Evolutionary conservation across 2,888 invertebrate species (phyloP).

Genomic region (Mayetiola destructor): DNA sequence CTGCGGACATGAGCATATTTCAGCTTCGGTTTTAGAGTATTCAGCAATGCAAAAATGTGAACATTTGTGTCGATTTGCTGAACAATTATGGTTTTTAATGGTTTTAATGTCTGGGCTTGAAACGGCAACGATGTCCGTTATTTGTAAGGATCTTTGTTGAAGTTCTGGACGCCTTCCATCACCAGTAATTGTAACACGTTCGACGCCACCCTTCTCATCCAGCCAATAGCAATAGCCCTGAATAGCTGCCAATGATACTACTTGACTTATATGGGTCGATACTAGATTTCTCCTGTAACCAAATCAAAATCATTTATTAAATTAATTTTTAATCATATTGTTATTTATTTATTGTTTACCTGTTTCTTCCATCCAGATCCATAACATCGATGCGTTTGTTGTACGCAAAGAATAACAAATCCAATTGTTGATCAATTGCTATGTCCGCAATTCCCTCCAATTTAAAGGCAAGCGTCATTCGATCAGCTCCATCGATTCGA

Average conservation of each 20-base stretch:
- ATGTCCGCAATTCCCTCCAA: constrained; percentile 58
- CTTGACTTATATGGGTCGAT: constrained; percentile 35
- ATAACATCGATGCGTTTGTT: constrained; percentile 64
- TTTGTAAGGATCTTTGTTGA: constrained; percentile 44
- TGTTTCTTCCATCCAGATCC: constrained; percentile 63
- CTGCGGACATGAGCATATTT: constrained; percentile 64
- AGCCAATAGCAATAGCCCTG: constrained; percentile 67
- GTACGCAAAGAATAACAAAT: constrained; percentile 74
- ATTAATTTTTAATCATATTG: constrained; percentile 1
- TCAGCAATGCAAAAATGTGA: constrained; percentile 54
- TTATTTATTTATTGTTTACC: constrained; percentile 34
- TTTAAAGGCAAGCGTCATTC: constrained; percentile 50
- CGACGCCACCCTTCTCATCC: constrained; percentile 53
- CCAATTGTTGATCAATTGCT: constrained; percentile 59
- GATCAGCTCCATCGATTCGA: constrained; percentile 60
- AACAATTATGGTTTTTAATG: constrained; percentile 46
- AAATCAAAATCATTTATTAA: neutral
- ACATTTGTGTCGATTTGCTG: constrained; percentile 46
- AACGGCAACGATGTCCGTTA: constrained; percentile 59
- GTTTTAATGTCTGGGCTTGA: constrained; percentile 35
- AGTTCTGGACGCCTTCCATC: constrained; percentile 46
- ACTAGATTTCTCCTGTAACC: constrained; percentile 26
- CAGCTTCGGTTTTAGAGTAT: constrained; percentile 35
- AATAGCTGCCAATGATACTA: constrained; percentile 47
- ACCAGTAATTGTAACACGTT: constrained; percentile 52